Conservation (phyloP, 2,888 invertebrate genomes). For the Pristionchus japonicus region DNA sequence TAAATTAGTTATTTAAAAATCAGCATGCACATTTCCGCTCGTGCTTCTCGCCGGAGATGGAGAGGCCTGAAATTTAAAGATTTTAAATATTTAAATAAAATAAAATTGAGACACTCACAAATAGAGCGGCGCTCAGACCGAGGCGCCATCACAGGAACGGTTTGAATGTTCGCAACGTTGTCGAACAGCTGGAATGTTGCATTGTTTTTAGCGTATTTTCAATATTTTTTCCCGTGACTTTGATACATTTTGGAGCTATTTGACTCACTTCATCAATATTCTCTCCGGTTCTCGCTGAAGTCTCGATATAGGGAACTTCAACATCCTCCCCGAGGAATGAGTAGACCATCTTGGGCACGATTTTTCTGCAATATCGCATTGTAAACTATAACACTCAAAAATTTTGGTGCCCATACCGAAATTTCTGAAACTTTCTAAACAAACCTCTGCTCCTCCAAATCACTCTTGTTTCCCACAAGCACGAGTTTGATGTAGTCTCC, state of each 20-base stretch:
- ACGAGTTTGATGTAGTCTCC: not conserved
- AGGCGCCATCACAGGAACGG: not conserved
- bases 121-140: not conserved
- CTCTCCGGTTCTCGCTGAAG: constrained; percentile 61
- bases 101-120: too few species aligned
- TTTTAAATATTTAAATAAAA: constrained; percentile 4
- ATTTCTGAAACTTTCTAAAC: too few species aligned
- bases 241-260: too few species aligned
- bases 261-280: constrained; percentile 66
- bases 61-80: not conserved
- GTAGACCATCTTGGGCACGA: not conserved
- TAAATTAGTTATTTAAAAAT: not conserved
- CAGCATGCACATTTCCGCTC: not conserved
- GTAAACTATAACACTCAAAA: not conserved
- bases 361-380: not conserved
- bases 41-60: constrained; percentile 20
- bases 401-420: too few species aligned
- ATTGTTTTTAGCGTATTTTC: too few species aligned
- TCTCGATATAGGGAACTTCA: constrained; percentile 56
- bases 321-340: constrained; percentile 49
- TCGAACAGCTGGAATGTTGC: not conserved
- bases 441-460: not conserved
- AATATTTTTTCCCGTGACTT: too few species aligned
- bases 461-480: constrained; percentile 37
- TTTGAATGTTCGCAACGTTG: not conserved